Conservation (phyloP, 1,140 invertebrate species). For the Reticulitermes speratus region DNA sequence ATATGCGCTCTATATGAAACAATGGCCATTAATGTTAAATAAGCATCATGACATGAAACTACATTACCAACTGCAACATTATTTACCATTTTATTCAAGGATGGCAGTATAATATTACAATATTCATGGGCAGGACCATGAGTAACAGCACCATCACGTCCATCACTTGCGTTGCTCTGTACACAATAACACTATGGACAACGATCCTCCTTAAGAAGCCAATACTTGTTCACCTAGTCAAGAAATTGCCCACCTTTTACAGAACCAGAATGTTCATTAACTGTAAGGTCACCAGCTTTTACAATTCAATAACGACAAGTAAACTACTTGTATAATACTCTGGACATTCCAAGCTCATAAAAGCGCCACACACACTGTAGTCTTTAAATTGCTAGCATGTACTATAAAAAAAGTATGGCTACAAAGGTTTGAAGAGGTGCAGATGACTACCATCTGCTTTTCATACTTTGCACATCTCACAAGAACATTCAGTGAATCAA, state of each 20-base stretch:
- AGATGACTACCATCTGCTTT: background rate
- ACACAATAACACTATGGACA: too few relatives aligned
- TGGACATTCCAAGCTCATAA: background rate
- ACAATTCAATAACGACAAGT: too few relatives aligned
- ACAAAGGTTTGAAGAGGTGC: background rate
- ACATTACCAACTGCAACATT: background rate
- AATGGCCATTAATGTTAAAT: conserved; percentile 7
- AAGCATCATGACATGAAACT: background rate
- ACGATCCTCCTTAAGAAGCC: too few relatives aligned
- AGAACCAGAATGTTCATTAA: background rate
- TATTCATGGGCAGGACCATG: background rate
- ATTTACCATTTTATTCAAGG: background rate
- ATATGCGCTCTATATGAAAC: background rate
- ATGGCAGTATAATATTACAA: background rate
- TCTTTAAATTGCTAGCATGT: background rate
- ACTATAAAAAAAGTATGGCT: background rate
- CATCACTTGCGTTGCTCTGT: background rate
- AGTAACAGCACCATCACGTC: background rate
- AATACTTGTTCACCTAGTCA: too few relatives aligned
- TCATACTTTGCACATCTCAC: background rate
- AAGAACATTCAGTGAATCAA: background rate
- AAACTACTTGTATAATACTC: background rate
- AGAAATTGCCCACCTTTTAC: too few relatives aligned
- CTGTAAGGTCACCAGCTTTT: background rate
- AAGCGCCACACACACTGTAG: background rate